A percentile compares a stretch with the other conserved stretches of the same genome.
phyloP scores from a whole-genome alignment of 2,113 vertebrate genomes.

The Microtus richardsoni region DNA sequence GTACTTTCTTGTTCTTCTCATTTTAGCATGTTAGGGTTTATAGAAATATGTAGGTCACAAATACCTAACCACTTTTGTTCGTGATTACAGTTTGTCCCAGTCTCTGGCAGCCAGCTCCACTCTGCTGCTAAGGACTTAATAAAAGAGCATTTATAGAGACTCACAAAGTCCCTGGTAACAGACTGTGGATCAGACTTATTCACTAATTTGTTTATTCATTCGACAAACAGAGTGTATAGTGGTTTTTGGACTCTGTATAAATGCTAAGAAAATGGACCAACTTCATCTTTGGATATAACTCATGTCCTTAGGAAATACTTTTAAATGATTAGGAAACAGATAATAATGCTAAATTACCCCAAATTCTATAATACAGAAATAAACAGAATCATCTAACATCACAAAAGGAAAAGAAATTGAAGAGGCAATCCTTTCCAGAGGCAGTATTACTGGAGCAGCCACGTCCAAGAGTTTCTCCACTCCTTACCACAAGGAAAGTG shows the following conservation, averaged over 20 bases:
- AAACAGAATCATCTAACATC: rapidly evolving
- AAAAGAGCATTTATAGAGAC: neutral
- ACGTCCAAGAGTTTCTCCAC: neutral
- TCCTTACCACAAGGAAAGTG: neutral
- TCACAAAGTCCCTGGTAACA: neutral
- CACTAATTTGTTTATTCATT: neutral
- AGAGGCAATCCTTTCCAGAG: neutral
- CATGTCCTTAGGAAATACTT: neutral
- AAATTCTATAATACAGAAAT: neutral
- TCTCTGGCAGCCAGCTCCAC: neutral
- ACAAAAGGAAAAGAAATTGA: neutral
- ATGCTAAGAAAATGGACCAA: neutral
- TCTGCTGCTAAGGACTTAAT: neutral
- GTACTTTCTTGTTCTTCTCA: neutral
- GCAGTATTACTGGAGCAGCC: rapidly evolving
- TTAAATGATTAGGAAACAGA: neutral
- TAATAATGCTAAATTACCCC: neutral
- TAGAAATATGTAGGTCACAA: neutral
- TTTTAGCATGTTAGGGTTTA: neutral
- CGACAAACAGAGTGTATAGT: neutral
- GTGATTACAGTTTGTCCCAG: neutral
- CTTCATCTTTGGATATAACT: neutral
- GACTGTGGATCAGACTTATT: neutral
- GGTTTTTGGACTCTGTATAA: neutral
- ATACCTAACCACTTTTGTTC: neutral